Evolutionary conservation across 92 coral and sea anemone species (phyloP).

Genomic region (Bergia puertoricense): DNA sequence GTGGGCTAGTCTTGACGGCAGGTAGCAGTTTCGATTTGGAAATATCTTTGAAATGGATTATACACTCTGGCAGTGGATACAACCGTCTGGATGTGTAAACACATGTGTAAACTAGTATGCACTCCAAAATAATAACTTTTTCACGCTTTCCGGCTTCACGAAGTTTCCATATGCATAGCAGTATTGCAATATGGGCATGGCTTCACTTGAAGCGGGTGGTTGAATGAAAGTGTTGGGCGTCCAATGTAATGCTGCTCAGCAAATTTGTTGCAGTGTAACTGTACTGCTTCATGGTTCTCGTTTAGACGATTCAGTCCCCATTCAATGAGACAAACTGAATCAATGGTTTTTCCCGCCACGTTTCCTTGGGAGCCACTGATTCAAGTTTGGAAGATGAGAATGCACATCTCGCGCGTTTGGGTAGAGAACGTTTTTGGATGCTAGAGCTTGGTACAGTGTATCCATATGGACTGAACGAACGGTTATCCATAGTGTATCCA

Average conservation of each 20-base stretch:
- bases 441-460: too few species aligned
- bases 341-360: constrained; percentile 39
- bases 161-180: constrained; percentile 41
- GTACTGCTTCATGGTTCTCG: constrained; percentile 9
- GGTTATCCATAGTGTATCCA: too few species aligned
- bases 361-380: constrained; percentile 10
- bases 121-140: constrained; percentile 43
- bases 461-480: too few species aligned
- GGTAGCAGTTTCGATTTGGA: not conserved
- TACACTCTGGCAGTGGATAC: constrained; percentile 31
- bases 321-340: constrained; percentile 8
- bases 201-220: constrained; percentile 27
- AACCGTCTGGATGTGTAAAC: too few species aligned
- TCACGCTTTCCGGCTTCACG: constrained; percentile 43
- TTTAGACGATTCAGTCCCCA: constrained; percentile 26
- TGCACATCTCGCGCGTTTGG: constrained; percentile 3
- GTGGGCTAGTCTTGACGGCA: not conserved
- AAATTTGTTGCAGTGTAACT: constrained; percentile 25
- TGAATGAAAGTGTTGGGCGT: constrained; percentile 36
- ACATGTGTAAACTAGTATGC: constrained; percentile 30
- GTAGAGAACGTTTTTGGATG: too few species aligned
- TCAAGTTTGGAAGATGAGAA: constrained; percentile 21
- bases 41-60: constrained; percentile 26
- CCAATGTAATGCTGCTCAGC: not conserved
- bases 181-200: constrained; percentile 46